Conservation (phyloP, 2,888 invertebrate species). For the Orthosia cruda region DNA sequence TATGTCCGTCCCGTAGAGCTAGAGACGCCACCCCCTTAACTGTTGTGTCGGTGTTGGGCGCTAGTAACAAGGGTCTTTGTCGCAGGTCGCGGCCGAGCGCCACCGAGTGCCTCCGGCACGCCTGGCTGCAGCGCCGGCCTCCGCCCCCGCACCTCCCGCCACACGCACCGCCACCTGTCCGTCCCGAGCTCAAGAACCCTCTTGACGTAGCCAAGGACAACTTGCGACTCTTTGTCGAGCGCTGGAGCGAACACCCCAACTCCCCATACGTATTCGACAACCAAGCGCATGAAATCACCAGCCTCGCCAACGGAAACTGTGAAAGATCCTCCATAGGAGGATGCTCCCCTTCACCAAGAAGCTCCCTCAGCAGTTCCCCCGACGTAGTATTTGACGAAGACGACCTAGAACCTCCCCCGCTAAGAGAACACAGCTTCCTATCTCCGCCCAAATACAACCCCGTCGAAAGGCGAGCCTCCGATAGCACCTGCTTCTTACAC, state of each 20-base stretch:
- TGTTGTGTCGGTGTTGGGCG: constrained; percentile 85
- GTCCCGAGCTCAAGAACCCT: constrained; percentile 86
- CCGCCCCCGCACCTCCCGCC: constrained; percentile 77
- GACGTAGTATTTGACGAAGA: constrained; percentile 92
- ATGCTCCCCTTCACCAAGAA: constrained; percentile 96
- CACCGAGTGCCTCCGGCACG: constrained; percentile 96
- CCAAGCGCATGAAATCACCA: constrained; percentile 92
- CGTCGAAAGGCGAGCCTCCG: constrained; percentile 95
- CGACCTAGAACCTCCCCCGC: constrained; percentile 83
- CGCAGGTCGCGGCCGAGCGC: constrained; percentile 96
- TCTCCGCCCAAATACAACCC: constrained; percentile 85
- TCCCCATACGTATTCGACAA: constrained; percentile 96
- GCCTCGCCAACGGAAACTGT: constrained; percentile 84
- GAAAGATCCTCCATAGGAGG: constrained; percentile 92
- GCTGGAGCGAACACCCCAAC: constrained; percentile 97
- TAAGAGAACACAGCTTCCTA: constrained; percentile 80
- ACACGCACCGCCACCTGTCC: constrained; percentile 74
- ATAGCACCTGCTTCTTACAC: constrained; percentile 94
- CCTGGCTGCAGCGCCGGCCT: constrained; percentile 94
- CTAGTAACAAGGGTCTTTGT: constrained; percentile 91
- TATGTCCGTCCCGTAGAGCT: constrained; percentile 52
- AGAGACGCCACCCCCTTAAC: constrained; percentile 70
- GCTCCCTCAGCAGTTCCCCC: constrained; percentile 94
- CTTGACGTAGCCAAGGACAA: constrained; percentile 96
- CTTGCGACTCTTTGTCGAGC: constrained; percentile 95